These are phyloP conservation scores for Urechis unicinctus DNA, from an alignment of 2,888 invertebrate genomes.

Conservation along the genomic window DNA sequence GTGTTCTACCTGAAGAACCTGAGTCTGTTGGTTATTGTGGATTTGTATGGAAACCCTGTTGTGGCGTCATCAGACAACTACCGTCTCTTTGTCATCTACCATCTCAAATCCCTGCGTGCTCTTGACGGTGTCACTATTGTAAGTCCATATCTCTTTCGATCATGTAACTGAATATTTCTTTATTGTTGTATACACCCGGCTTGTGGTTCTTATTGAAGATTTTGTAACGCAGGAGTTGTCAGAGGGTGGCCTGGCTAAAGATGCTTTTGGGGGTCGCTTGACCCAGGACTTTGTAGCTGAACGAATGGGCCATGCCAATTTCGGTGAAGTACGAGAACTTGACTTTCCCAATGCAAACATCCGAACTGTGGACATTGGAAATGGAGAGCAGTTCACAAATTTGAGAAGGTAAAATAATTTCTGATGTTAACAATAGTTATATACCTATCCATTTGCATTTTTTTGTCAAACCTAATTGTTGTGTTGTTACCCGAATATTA, in stretches of 20 bases:
- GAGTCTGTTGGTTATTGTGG: conserved; percentile 42
- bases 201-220: background rate
- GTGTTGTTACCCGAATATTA: no score
- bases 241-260: conserved; percentile 43
- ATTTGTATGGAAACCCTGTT: conserved; percentile 47
- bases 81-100: conserved; percentile 48
- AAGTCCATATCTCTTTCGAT: conserved; percentile 20
- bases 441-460: no score
- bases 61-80: conserved; percentile 42
- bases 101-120: conserved; percentile 46
- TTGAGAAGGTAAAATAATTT: conserved; percentile 37
- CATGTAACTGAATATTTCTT: background rate
- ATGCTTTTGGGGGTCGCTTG: conserved; percentile 48
- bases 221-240: conserved; percentile 30
- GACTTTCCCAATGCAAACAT: conserved; percentile 46
- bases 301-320: conserved; percentile 42
- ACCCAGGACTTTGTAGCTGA: conserved; percentile 50
- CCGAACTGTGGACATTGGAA: conserved; percentile 44
- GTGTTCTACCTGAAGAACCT: conserved; percentile 47
- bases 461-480: background rate
- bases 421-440: no score
- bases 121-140: conserved; percentile 48
- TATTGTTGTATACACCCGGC: background rate
- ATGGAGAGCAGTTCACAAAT: conserved; percentile 40
- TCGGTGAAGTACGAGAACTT: conserved; percentile 44